Base-by-base conservation (phyloP, 1,140 invertebrate genomes). In the Lucilia sericata region DNA sequence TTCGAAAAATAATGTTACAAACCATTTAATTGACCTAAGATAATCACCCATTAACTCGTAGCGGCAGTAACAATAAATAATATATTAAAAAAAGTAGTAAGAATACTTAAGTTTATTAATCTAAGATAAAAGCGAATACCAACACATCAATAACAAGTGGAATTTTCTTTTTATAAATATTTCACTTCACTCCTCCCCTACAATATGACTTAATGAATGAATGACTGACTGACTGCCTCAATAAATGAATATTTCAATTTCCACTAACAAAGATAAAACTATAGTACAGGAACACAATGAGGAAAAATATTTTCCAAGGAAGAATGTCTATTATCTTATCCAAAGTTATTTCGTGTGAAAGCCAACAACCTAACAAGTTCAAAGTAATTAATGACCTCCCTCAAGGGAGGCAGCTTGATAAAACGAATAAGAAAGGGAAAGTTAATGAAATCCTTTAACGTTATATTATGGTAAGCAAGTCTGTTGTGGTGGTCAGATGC, bases 361-460 rank as follows among this genome's bases (percentile, higher is more conserved):
- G 55, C 55, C 55, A 17, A 42, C 55, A 60, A 17, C 55, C 19
- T n/a, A 25, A 70, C 21, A 82, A 85, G 82, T 85, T 85, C 84
- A 78, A 82, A 85, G 75, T 85, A 85, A 85, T 85, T 85, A 85
- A 85, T 85, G 84, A 85, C 84, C 84, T 83, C 60, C 42, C 49
- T 21, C n/a, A 70, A 70, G 76, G 42, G 76, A 21, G 65, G 1
- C 19, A 49, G 74, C 21, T 30, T 30, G 25, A 30, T 30, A 30
- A 30, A 30, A 76, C 1, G 76, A 5, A 51, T 8, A 49, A 78
- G 34, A 42, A 19, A 74, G 42, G 21, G 25, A 85, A 74, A 83
- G 81, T 85, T 85, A 85, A 83, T 85, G 81, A 85, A 85, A 75
- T 83, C 34, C 51, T 70, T 55, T 76, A 83, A 83, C 25, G 42